These are phyloP conservation scores for Corythoichthys intestinalis DNA, from an alignment of 2,113 vertebrate species.

Conservation along the genomic window DNA sequence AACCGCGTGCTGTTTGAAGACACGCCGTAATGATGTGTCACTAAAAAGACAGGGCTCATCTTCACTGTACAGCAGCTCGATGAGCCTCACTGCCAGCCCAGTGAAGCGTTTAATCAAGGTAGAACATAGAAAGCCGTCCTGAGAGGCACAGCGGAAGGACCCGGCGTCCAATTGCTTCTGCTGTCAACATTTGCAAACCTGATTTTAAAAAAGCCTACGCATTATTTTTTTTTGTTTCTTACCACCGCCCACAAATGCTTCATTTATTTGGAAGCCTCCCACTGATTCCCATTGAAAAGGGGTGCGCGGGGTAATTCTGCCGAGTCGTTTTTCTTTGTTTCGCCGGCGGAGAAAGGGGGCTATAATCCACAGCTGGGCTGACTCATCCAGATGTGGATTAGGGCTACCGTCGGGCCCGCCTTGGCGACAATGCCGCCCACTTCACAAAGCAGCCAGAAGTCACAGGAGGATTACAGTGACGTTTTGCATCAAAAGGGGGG, in stretches of 20 bases:
- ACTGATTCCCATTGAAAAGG: constrained; percentile 33
- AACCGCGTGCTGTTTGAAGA: constrained; percentile 16
- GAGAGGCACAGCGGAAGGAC: constrained; percentile 6
- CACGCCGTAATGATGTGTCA: constrained; percentile 22
- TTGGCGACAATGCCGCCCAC: constrained; percentile 52
- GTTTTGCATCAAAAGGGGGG: constrained; percentile 18
- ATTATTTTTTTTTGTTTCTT: background rate
- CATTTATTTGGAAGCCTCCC: constrained; percentile 42
- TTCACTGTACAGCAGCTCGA: constrained; percentile 8
- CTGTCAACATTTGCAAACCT: constrained; percentile 16
- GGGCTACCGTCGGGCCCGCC: constrained; percentile 37
- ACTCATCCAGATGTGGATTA: constrained; percentile 67
- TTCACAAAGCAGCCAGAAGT: constrained; percentile 51
- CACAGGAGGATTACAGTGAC: constrained; percentile 54
- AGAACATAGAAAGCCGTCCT: constrained; percentile 8
- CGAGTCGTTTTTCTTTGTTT: constrained; percentile 61
- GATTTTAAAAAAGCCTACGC: constrained; percentile 10
- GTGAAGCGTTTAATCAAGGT: constrained; percentile 26
- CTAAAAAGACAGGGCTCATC: background rate
- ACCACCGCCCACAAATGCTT: background rate
- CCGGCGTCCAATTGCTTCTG: constrained; percentile 25
- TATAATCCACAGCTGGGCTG: constrained; percentile 65
- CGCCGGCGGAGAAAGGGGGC: constrained; percentile 16
- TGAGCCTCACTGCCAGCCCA: constrained; percentile 5
- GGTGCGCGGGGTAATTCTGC: constrained; percentile 53